Conservation (phyloP, 1,140 invertebrate genomes). For the Scaptodrosophila lebanonensis region DNA sequence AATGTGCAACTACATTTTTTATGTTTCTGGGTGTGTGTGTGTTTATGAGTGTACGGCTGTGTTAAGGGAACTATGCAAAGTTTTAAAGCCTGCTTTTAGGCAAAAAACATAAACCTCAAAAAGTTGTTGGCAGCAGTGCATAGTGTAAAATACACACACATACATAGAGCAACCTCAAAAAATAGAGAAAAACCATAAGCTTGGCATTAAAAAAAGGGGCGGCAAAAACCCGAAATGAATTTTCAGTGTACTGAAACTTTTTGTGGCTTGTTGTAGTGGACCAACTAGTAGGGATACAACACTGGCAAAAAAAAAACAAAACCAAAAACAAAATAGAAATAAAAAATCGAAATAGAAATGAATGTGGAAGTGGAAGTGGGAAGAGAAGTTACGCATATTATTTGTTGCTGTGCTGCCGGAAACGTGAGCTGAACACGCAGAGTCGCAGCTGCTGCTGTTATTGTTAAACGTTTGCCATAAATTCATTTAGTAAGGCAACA, state of each 20-base stretch:
- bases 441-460: no score
- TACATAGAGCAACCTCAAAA: constrained; percentile 14
- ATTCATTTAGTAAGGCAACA: constrained; percentile 71
- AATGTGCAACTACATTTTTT: background rate
- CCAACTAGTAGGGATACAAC: no score
- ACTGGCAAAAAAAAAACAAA: constrained; percentile 8
- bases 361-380: background rate
- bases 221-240: constrained; percentile 57
- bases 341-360: background rate
- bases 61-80: no score
- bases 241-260: constrained; percentile 72
- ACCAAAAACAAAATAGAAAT: constrained; percentile 2
- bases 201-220: constrained; percentile 8
- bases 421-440: no score
- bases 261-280: constrained; percentile 43
- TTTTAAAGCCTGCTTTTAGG: constrained; percentile 64
- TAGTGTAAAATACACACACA: background rate
- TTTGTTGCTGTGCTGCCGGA: no score
- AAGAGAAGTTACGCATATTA: constrained; percentile 58
- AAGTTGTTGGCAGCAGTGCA: constrained; percentile 29
- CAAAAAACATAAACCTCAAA: constrained; percentile 57
- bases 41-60: no score
- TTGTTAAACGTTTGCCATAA: constrained; percentile 60
- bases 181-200: constrained; percentile 10
- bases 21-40: no score